phyloP scores from a whole-genome alignment of 1,140 invertebrate genomes.

The Leptonema lineaticorne region DNA sequence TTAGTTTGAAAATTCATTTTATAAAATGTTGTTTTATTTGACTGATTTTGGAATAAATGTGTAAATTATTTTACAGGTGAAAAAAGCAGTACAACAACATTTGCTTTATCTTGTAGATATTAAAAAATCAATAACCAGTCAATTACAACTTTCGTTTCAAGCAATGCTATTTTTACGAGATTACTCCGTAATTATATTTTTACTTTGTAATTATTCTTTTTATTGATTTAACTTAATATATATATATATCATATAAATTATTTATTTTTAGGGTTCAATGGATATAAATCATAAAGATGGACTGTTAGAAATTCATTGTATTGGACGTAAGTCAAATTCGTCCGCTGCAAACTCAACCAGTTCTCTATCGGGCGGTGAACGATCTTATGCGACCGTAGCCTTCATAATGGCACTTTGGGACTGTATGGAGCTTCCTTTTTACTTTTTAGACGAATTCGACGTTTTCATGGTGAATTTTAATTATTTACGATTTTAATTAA shows the following conservation, averaged over 20 bases:
- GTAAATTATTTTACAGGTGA: constrained; percentile 44
- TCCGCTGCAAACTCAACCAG: constrained; percentile 55
- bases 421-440: constrained; percentile 86
- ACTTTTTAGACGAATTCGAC: constrained; percentile 97
- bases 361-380: constrained; percentile 90
- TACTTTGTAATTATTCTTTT: background rate
- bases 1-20: too few species aligned
- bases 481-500: constrained; percentile 27
- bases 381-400: constrained; percentile 91
- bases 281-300: constrained; percentile 62
- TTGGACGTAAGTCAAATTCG: constrained; percentile 53
- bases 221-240: background rate
- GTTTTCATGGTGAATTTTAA: constrained; percentile 84
- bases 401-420: constrained; percentile 95
- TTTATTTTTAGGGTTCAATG: constrained; percentile 57
- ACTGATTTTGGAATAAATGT: constrained; percentile 9
- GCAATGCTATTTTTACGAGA: constrained; percentile 53
- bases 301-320: constrained; percentile 61
- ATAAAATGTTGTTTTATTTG: too few species aligned
- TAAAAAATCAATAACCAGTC: constrained; percentile 50
- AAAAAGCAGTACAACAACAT: constrained; percentile 45
- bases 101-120: constrained; percentile 49
- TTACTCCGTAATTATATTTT: constrained; percentile 49
- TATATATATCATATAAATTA: background rate
- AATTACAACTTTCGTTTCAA: constrained; percentile 54